Conservation (phyloP, 2,113 vertebrate species). For the Alethe diademata region DNA sequence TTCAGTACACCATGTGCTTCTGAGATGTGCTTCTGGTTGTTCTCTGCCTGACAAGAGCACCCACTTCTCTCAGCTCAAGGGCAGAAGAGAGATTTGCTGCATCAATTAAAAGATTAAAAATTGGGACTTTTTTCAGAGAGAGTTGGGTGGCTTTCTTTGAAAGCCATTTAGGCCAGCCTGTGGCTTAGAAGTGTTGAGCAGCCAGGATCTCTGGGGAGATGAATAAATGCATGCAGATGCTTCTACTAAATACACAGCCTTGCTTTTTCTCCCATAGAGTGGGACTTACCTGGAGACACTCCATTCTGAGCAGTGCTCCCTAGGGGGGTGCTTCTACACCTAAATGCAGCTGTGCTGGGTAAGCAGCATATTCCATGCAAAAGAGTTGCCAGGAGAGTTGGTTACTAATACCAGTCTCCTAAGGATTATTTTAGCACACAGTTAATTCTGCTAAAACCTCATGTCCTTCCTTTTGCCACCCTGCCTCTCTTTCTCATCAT, state of each 20-base stretch:
- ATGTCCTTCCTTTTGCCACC: neutral
- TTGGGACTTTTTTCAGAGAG: neutral
- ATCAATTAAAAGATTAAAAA: neutral
- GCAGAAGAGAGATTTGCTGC: neutral
- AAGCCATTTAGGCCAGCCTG: neutral
- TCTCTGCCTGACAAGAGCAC: neutral
- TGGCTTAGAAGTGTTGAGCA: neutral
- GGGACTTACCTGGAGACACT: neutral
- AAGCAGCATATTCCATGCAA: neutral
- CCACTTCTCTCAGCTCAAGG: neutral
- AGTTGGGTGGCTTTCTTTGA: neutral
- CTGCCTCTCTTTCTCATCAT: neutral
- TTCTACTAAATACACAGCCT: neutral
- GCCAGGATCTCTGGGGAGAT: neutral
- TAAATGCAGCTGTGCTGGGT: neutral
- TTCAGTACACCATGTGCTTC: conserved; percentile 24
- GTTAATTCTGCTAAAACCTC: neutral
- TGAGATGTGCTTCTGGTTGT: conserved; percentile 14
- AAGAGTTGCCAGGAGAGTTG: neutral
- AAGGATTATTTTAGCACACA: neutral
- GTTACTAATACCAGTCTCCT: neutral
- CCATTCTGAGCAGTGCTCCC: neutral
- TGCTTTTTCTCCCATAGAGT: neutral
- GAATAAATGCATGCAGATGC: neutral
- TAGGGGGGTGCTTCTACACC: neutral